These are phyloP conservation scores for Talpa occidentalis DNA, from an alignment of 2,113 vertebrate genomes.

Conservation along the genomic window DNA sequence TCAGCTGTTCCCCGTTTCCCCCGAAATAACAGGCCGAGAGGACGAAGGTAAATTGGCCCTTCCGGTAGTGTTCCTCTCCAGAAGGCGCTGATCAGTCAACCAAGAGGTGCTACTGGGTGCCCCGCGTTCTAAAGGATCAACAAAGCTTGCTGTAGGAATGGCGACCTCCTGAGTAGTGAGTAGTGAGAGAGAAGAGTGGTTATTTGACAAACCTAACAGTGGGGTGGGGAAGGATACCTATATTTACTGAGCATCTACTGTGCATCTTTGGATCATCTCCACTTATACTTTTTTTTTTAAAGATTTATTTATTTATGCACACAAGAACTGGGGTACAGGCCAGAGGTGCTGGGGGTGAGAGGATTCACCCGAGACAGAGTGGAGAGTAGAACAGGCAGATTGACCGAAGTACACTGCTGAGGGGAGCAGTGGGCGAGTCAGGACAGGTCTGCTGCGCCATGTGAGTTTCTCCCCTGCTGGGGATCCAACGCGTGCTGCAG, in stretches of 20 bases:
- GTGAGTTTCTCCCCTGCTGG: too few relatives aligned
- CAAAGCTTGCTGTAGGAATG: not conserved
- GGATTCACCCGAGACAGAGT: too few relatives aligned
- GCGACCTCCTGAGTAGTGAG: not conserved
- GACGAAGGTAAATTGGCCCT: not conserved
- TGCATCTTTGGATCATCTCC: not conserved
- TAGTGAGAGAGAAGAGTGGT: too few relatives aligned
- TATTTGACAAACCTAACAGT: not conserved
- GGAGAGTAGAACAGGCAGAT: too few relatives aligned
- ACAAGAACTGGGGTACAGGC: too few relatives aligned
- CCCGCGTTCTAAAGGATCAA: not conserved
- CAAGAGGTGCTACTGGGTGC: not conserved
- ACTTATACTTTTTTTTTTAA: not conserved
- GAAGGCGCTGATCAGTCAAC: not conserved
- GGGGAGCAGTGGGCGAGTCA: too few relatives aligned
- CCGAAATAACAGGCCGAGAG: not conserved
- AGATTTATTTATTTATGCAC: too few relatives aligned
- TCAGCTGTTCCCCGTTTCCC: accelerated
- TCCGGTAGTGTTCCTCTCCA: not conserved
- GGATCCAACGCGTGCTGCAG: too few relatives aligned
- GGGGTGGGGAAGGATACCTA: not conserved
- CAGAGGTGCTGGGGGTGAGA: too few relatives aligned
- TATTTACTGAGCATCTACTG: not conserved
- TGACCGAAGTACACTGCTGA: too few relatives aligned
- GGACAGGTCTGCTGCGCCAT: too few relatives aligned